phyloP scores from a whole-genome alignment of 2,797 vertebrate species.

The Syncerus caffer region DNA sequence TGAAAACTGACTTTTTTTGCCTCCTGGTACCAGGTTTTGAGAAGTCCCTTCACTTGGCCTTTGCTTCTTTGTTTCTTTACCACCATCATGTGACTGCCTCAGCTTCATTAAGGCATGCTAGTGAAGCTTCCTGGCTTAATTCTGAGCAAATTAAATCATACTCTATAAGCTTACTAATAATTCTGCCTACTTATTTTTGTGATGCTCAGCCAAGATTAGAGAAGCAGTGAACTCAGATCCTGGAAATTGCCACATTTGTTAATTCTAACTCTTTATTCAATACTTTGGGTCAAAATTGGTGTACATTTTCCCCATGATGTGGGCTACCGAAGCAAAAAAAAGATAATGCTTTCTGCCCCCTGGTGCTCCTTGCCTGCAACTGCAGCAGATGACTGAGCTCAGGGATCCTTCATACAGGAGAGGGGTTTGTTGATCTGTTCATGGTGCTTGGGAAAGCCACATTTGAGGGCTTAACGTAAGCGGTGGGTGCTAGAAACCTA shows the following conservation, averaged over 20 bases:
- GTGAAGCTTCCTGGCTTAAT: not conserved
- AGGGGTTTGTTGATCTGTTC: not conserved
- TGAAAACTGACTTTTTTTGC: not conserved
- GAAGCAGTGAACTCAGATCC: rapidly evolving
- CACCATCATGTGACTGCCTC: not conserved
- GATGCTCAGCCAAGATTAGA: not conserved
- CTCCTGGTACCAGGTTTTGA: not conserved
- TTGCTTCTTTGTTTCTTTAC: not conserved
- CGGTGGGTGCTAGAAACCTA: not conserved
- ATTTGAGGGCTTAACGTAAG: not conserved
- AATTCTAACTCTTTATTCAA: not conserved
- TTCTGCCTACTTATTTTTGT: not conserved
- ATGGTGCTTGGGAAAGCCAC: not conserved
- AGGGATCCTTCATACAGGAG: not conserved
- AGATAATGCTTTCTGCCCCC: constrained; percentile 53
- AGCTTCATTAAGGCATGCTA: not conserved
- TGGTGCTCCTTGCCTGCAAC: constrained; percentile 30
- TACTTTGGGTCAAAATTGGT: not conserved
- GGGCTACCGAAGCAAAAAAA: not conserved
- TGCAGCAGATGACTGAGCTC: not conserved
- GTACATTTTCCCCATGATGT: not conserved
- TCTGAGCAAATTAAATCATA: not conserved
- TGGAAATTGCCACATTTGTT: not conserved
- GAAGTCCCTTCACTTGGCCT: not conserved
- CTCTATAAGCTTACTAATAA: rapidly evolving